A percentile compares a stretch with the other conserved stretches of the same genome.
Evolutionary conservation across 2,113 vertebrate genomes (phyloP).

Genomic region (Nansenia antarctica): DNA sequence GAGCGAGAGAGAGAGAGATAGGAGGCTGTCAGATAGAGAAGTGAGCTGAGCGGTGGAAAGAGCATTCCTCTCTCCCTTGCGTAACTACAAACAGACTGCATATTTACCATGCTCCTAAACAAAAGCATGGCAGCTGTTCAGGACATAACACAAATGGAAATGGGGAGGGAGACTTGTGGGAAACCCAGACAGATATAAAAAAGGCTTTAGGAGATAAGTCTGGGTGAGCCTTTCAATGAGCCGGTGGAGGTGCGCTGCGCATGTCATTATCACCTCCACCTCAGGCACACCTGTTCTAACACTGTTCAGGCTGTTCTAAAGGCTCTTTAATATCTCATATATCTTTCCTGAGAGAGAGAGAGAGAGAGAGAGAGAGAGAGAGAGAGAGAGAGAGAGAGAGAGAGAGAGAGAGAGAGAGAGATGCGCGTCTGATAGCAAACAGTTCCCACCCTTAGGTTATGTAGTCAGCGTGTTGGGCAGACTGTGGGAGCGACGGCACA

Average conservation of each 20-base stretch:
- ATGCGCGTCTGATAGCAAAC: conserved; percentile 41
- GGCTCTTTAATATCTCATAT: conserved; percentile 25
- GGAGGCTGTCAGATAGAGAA: neutral
- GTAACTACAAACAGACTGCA: too few relatives aligned
- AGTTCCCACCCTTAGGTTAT: conserved; percentile 43
- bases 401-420: neutral
- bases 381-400: neutral
- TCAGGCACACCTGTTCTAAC: too few relatives aligned
- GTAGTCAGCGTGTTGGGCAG: conserved; percentile 34
- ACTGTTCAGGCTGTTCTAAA: too few relatives aligned
- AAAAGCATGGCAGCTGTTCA: too few relatives aligned
- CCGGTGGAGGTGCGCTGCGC: neutral
- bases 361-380: neutral
- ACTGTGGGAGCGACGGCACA: conserved; percentile 38
- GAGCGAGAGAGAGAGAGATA: neutral
- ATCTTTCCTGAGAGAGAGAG: conserved; percentile 19
- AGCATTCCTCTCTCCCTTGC: too few relatives aligned
- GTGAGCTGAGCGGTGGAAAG: too few relatives aligned
- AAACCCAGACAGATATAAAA: too few relatives aligned
- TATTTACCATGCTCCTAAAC: too few relatives aligned
- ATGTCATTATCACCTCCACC: neutral
- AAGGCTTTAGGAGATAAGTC: too few relatives aligned
- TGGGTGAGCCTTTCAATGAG: neutral
- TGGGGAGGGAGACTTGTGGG: too few relatives aligned
- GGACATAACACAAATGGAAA: too few relatives aligned